Conservation (phyloP, 2,797 vertebrate species). For the Fistularia tabacaria region DNA sequence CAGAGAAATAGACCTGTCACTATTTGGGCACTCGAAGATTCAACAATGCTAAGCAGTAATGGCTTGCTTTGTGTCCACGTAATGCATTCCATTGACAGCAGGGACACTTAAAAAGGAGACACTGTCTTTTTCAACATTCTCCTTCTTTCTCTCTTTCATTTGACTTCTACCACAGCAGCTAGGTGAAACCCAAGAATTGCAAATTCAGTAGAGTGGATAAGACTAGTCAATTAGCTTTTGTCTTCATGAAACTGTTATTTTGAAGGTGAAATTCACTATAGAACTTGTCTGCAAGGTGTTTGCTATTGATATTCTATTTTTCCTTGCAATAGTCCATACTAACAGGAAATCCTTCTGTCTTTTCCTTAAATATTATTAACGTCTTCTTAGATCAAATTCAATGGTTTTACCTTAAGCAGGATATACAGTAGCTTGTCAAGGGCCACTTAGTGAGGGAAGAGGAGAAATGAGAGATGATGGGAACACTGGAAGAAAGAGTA, state of each 20-base stretch:
- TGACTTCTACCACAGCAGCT: conserved; percentile 49
- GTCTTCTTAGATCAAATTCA: neutral
- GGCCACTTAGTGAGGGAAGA: conserved; percentile 36
- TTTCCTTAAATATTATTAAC: conserved; percentile 1
- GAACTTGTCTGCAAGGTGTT: conserved; percentile 5
- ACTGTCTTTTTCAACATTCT: conserved; percentile 36
- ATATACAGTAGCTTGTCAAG: conserved; percentile 10
- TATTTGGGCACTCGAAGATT: conserved; percentile 76
- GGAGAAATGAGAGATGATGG: conserved; percentile 28
- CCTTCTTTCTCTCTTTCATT: conserved; percentile 56
- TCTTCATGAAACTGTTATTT: conserved; percentile 18
- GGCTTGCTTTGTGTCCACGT: conserved; percentile 73
- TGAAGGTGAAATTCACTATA: conserved; percentile 6
- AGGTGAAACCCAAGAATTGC: conserved; percentile 38
- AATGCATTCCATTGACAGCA: conserved; percentile 69
- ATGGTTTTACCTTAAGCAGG: neutral
- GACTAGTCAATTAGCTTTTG: conserved; percentile 33
- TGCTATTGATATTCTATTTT: neutral
- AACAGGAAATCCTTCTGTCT: neutral
- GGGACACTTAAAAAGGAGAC: conserved; percentile 65
- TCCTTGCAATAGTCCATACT: too few relatives aligned
- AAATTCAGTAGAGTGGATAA: conserved; percentile 33
- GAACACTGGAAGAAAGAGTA: conserved; percentile 42
- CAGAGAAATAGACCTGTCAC: conserved; percentile 82
- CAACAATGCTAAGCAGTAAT: conserved; percentile 79